Evolutionary conservation across 2,113 vertebrate genomes (phyloP).

Genomic region (Myocastor coypus): DNA sequence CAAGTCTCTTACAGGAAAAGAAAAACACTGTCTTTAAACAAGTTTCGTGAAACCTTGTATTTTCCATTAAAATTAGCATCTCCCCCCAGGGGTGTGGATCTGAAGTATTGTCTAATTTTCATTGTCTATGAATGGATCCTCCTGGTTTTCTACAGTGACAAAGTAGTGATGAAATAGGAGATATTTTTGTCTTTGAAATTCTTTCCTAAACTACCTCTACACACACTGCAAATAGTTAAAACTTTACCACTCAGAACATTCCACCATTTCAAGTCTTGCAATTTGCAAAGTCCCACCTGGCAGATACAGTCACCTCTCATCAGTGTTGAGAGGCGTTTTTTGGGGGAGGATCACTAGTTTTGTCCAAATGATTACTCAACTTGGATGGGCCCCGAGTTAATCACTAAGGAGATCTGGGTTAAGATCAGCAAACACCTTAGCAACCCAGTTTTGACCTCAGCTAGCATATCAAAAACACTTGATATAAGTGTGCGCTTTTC

Average conservation of each 20-base stretch:
- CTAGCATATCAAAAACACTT: neutral
- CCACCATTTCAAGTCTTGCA: neutral
- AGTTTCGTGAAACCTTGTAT: neutral
- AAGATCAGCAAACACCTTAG: neutral
- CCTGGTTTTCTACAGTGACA: neutral
- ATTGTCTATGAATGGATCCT: neutral
- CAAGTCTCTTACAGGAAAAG: neutral
- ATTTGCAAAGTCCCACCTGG: neutral
- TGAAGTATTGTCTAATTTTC: slow-evolving; percentile 18
- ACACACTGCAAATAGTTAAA: neutral
- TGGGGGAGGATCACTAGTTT: neutral
- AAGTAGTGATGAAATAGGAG: neutral
- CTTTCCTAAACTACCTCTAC: neutral
- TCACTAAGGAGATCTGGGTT: neutral
- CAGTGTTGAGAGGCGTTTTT: neutral
- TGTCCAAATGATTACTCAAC: neutral
- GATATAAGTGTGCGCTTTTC: neutral
- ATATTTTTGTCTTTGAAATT: neutral
- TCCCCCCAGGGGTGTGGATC: neutral
- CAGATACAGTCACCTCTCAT: neutral
- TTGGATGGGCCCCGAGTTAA: neutral
- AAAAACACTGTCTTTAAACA: neutral
- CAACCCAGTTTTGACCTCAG: neutral
- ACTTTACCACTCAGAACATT: neutral
- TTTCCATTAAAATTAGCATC: neutral